Evolutionary conservation across 2,113 vertebrate genomes (phyloP), one percentile per base, ranked within the genome.

Genomic region (Mungos mungo): DNA sequence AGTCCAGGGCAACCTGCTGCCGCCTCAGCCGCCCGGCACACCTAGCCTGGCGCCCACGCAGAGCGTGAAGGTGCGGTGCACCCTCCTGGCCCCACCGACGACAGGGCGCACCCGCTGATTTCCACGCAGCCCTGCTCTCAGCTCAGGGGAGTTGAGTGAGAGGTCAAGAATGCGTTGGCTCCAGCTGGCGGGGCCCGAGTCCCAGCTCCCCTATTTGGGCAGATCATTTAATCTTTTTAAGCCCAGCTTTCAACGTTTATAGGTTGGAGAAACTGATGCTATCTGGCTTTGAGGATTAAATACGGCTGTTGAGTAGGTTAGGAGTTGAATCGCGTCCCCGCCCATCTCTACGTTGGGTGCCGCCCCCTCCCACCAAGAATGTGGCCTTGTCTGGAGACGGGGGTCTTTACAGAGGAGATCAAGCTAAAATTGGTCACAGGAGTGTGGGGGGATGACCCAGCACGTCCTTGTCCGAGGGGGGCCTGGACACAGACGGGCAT

Each of bases 71-170:
- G 45, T 0, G 15, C 50, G 10, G 16, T 0, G 4, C 29, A 12
- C 29, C 0, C 33, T 7, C 76, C 6, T 25, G 2, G 0, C 29
- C 35, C 45, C 6, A 1, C 45, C 16, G 10, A 4, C 4, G 21
- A 57, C 0, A 0, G 27, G 29, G 6, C 5, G 7, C 0, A 0
- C 23, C 5, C 1, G 31, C 29, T 31, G 0, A 0, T 13, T 19
- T 8, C 13, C 5, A 18, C 86, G 47, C 31, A 35, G 23, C n/a
- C 4, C 10, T 5, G 13, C 81, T 87, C 6, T 16, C 63, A 47
- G 4, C 14, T 0, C 7, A 14, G 31, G 45, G 15, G 25, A 38
- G 29, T 0, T 5, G 29, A 27, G 45, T 2, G 35, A 4, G 12
- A 1, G 33, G 50, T 74, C 21, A 7, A 60, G 83, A 15, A 4